Evolutionary conservation across 2,888 invertebrate genomes (phyloP).

Genomic region (Tromatobia lineatoria): DNA sequence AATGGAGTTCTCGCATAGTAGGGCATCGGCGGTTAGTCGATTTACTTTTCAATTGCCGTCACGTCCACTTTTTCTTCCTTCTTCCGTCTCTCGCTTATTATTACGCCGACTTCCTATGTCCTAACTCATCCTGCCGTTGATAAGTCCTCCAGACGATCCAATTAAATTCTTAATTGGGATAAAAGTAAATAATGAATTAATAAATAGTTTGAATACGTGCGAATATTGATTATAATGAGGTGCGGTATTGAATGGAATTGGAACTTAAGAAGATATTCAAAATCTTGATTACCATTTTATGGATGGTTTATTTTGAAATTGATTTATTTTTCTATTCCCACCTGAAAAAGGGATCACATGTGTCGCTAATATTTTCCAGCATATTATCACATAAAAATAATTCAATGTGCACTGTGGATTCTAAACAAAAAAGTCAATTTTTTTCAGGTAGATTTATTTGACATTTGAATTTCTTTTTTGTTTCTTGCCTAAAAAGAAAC

Average conservation of each 20-base stretch:
- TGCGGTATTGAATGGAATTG: neutral
- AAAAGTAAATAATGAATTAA: neutral
- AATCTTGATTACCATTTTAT: neutral
- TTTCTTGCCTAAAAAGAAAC: no score
- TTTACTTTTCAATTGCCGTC: slow-evolving; percentile 65
- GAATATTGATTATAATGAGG: neutral
- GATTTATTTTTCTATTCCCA: no score
- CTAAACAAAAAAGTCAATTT: no score
- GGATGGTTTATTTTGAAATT: no score
- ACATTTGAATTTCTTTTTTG: no score
- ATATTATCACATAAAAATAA: no score
- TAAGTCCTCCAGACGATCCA: neutral
- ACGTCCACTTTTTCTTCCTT: slow-evolving; percentile 35
- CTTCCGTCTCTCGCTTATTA: slow-evolving; percentile 32
- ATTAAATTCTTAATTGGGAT: slow-evolving; percentile 9
- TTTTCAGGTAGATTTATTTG: no score
- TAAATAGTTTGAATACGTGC: neutral
- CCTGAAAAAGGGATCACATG: no score
- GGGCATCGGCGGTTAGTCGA: slow-evolving; percentile 34
- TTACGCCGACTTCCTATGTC: slow-evolving; percentile 4
- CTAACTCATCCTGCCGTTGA: neutral
- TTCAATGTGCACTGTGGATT: no score
- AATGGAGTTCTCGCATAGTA: slow-evolving; percentile 51
- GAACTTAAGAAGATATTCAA: neutral
- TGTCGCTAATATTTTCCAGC: no score